A percentile compares a stretch with the other conserved stretches of the same genome.
Evolutionary conservation across 2,888 invertebrate genomes (phyloP).

Genomic region (Xanthia togata): DNA sequence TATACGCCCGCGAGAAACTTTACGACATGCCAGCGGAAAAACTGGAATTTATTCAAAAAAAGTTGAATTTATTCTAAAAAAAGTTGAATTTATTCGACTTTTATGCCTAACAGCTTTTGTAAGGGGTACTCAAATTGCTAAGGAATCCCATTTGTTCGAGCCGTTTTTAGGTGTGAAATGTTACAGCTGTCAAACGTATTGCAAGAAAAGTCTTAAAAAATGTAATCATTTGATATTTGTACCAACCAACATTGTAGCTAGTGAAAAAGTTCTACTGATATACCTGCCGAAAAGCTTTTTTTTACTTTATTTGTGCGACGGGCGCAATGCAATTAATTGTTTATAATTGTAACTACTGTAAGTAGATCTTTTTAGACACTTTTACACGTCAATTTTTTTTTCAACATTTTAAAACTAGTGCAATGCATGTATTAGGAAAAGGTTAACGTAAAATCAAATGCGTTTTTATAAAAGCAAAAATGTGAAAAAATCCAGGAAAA

Average conservation of each 20-base stretch:
- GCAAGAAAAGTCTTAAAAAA: conserved; percentile 4
- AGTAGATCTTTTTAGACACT: too few species aligned
- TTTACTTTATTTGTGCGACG: background rate
- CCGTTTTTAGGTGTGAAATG: conserved; percentile 16
- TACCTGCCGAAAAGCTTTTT: background rate
- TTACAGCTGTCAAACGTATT: conserved; percentile 24
- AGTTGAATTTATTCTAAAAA: conserved; percentile 55
- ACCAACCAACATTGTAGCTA: conserved; percentile 1
- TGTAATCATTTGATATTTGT: background rate
- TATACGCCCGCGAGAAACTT: conserved; percentile 66
- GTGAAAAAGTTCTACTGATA: background rate
- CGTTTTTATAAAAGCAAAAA: background rate
- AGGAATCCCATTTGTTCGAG: conserved; percentile 34
- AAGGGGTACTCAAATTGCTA: conserved; percentile 39
- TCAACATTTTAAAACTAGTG: background rate
- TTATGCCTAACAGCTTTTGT: conserved; percentile 60
- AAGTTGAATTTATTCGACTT: conserved; percentile 62
- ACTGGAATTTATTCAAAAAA: conserved; percentile 55
- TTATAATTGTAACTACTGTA: too few species aligned
- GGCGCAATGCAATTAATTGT: too few species aligned
- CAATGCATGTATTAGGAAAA: too few species aligned
- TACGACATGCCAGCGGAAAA: conserved; percentile 70
- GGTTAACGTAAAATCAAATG: too few species aligned
- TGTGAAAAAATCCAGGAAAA: too few species aligned
- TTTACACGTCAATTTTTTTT: too few species aligned